A percentile compares a stretch with the other conserved stretches of the same genome.
Evolutionary conservation across 2,888 invertebrate genomes (phyloP).

Genomic region (Epirrhoe alternata): DNA sequence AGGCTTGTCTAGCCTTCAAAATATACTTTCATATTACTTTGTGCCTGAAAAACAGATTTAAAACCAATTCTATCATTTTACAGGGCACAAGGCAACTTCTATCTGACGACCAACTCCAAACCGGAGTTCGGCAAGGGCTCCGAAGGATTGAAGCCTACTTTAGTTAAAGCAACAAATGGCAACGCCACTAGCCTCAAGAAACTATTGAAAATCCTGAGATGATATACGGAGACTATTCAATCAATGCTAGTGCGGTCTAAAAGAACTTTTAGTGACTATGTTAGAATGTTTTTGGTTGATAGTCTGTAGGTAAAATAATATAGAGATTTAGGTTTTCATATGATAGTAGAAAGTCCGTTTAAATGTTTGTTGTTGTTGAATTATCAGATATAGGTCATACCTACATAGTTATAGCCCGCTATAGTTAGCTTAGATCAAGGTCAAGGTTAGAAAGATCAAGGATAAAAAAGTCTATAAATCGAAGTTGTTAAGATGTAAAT

Average conservation of each 20-base stretch:
- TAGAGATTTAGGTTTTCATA: too few relatives aligned
- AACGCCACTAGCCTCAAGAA: constrained; percentile 47
- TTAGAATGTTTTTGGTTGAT: constrained; percentile 11
- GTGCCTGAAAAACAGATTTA: neutral
- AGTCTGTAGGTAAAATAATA: too few relatives aligned
- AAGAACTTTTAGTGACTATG: constrained; percentile 28
- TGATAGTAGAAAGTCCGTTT: too few relatives aligned
- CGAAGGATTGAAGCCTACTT: constrained; percentile 56
- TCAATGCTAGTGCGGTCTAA: constrained; percentile 25
- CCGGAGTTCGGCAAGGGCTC: constrained; percentile 61
- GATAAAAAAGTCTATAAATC: too few relatives aligned
- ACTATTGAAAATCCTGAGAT: constrained; percentile 56
- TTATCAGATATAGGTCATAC: too few relatives aligned
- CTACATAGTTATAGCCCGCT: too few relatives aligned
- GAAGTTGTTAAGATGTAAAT: neutral
- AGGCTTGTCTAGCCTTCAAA: too few relatives aligned
- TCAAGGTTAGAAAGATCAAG: too few relatives aligned
- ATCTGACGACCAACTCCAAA: constrained; percentile 61
- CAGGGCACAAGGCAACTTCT: constrained; percentile 75
- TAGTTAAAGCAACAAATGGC: constrained; percentile 44
- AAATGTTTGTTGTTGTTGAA: too few relatives aligned
- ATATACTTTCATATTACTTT: too few relatives aligned
- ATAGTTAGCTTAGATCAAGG: too few relatives aligned
- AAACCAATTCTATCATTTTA: neutral
- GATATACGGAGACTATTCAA: constrained; percentile 42